Evolutionary conservation across 2,888 invertebrate genomes (phyloP), one percentile per base, ranked within the genome.

Genomic region (Norana najaformis): DNA sequence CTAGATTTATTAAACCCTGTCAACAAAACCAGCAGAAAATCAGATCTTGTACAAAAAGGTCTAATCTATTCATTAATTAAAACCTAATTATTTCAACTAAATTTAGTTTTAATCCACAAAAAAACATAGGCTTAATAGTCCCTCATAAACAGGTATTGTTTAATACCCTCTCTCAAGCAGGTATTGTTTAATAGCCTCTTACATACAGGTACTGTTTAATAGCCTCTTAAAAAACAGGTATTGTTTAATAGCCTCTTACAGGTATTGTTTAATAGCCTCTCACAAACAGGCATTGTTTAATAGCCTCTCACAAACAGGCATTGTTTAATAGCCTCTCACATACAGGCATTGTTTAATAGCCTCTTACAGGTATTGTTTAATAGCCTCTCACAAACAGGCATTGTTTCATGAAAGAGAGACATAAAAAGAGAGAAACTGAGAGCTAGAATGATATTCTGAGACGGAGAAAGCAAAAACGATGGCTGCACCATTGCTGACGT

Each of bases 1-100:
- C 85, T 85, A 85, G 85, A 85, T 85, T 85, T 85, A 14, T 85
- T 85, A 37, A 85, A 85, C 35, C 85, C 85, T 85, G n/a, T n/a
- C 69, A 85, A 85, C 35, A 85, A 35, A 83, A 30, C 85, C 34
- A 85, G 35, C 23, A 53, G 18, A 53, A 18, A 53, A 53, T 23
- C 14, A 53, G 53, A 53, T 53, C 53, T n/a, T n/a, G n/a, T n/a
- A n/a, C n/a, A n/a, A n/a, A n/a, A n/a, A n/a, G n/a, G n/a, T n/a
- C n/a, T n/a, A n/a, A n/a, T n/a, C n/a, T n/a, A n/a, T n/a, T n/a
- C n/a, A n/a, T n/a, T n/a, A n/a, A n/a, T 18, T 14, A 18, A 41
- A 41, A 41, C 30, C 23, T 53, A 53, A 53, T 53, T 53, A 6
- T 5, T 11, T 53, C 23, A 53, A 53, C 11, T 30, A 41, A 3